Percentiles rank a stretch among this genome's conserved stretches.
Evolutionary conservation across 2,888 invertebrate species (phyloP).

Genomic region (Drosophila falleni): DNA sequence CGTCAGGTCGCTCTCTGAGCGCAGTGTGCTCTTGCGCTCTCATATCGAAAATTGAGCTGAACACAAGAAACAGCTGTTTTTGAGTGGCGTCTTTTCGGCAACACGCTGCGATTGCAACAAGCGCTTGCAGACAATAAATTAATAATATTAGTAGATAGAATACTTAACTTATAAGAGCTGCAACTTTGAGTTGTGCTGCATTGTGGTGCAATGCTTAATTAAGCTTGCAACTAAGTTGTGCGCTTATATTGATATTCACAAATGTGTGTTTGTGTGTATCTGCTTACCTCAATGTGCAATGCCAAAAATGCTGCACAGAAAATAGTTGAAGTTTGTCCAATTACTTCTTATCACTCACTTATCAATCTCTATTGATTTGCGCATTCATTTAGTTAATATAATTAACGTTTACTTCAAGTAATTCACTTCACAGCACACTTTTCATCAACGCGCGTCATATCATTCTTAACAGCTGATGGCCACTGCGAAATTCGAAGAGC

Average conservation of each 20-base stretch:
- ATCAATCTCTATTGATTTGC: not conserved
- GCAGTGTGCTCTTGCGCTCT: constrained; percentile 8
- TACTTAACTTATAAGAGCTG: not conserved
- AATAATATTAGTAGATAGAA: not conserved
- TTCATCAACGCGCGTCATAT: constrained; percentile 46
- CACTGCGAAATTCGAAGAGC: constrained; percentile 52
- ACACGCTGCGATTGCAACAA: constrained; percentile 32
- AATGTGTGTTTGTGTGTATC: not conserved
- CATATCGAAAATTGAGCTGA: constrained; percentile 23
- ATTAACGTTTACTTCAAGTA: constrained; percentile 1
- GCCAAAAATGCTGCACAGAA: accelerated
- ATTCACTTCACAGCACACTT: constrained; percentile 55
- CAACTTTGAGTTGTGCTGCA: not conserved
- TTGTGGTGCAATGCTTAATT: not conserved
- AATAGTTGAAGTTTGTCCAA: not conserved
- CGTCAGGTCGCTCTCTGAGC: constrained; percentile 9
- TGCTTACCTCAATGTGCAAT: constrained; percentile 23
- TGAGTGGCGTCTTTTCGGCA: constrained; percentile 33
- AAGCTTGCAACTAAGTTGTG: not conserved
- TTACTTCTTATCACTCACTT: not conserved
- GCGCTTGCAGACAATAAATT: not conserved
- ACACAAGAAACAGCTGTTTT: constrained; percentile 45
- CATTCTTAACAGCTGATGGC: constrained; percentile 40
- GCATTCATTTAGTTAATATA: not conserved
- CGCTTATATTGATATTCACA: not conserved